Evolutionary conservation across 2,113 vertebrate species (phyloP).

Genomic region (Ochotona princeps): DNA sequence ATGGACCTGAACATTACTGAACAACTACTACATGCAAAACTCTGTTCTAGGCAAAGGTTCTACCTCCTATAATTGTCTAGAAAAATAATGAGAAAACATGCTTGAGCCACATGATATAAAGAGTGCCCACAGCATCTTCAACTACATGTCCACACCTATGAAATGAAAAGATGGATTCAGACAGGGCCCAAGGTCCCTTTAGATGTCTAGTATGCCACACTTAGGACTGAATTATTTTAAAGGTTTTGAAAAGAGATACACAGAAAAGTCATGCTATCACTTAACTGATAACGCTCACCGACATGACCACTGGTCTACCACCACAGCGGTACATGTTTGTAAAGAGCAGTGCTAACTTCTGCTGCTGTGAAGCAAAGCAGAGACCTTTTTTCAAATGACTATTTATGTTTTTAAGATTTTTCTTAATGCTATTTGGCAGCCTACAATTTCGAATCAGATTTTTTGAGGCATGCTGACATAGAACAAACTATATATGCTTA

Average conservation of each 20-base stretch:
- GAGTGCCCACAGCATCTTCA: neutral
- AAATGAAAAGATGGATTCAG: neutral
- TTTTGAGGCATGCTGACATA: neutral
- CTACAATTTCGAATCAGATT: neutral
- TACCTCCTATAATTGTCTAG: neutral
- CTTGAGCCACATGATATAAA: neutral
- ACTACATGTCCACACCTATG: neutral
- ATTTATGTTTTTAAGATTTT: neutral
- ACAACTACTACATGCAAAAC: neutral
- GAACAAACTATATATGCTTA: neutral
- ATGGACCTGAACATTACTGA: neutral
- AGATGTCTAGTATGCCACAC: neutral
- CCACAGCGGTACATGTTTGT: neutral
- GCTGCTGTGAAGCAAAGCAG: neutral
- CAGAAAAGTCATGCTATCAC: neutral
- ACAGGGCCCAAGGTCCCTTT: neutral
- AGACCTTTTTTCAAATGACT: conserved; percentile 1
- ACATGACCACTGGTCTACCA: neutral
- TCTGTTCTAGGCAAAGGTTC: neutral
- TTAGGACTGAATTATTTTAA: conserved; percentile 4
- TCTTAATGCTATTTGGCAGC: neutral
- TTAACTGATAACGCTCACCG: neutral
- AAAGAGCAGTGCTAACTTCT: neutral
- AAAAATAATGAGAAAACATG: neutral
- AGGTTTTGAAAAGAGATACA: conserved; percentile 1